Evolutionary conservation across 2,113 vertebrate species (phyloP).

Genomic region (Acrocephalus kingi): DNA sequence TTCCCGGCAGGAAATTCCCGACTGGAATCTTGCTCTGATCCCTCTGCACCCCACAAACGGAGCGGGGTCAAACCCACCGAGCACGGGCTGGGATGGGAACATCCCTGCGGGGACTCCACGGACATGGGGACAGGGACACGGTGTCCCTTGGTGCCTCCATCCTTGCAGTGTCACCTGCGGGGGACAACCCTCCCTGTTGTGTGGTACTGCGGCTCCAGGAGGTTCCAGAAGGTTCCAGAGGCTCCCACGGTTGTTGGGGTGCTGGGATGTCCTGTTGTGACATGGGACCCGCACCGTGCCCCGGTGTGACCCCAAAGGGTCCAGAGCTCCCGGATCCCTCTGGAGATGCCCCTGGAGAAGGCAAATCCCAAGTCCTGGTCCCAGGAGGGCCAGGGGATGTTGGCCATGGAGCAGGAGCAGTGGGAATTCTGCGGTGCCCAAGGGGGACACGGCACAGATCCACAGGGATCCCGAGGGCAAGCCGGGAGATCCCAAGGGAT

Average conservation of each 20-base stretch:
- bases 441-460: background rate
- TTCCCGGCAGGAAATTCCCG: background rate
- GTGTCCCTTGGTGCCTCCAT: no score
- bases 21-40: accelerated
- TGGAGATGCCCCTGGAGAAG: background rate
- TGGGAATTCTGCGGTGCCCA: accelerated
- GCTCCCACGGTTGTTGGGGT: accelerated
- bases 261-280: background rate
- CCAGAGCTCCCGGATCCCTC: background rate
- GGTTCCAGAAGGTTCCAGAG: background rate
- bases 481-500: background rate
- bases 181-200: accelerated
- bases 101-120: no score
- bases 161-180: background rate
- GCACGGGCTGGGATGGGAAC: no score
- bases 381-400: accelerated
- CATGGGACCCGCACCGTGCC: accelerated
- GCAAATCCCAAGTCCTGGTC: accelerated
- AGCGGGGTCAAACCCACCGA: background rate
- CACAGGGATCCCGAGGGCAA: background rate
- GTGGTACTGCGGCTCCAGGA: background rate
- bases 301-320: accelerated
- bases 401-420: background rate
- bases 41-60: background rate
- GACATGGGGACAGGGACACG: no score